phyloP scores from a whole-genome alignment of 1,140 invertebrate genomes.

The Dufourea novaeangliae region DNA sequence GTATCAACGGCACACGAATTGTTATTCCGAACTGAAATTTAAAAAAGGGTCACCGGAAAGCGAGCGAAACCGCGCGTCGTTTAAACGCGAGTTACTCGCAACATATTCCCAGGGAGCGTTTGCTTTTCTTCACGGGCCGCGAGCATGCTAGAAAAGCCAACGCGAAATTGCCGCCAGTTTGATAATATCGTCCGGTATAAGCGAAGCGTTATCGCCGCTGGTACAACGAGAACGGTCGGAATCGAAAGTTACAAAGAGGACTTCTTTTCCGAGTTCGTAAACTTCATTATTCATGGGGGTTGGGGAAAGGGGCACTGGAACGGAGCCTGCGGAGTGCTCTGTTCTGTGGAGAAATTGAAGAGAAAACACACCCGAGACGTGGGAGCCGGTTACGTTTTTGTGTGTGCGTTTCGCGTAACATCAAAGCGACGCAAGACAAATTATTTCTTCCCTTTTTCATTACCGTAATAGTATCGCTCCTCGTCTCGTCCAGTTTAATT shows the following conservation, averaged over 20 bases:
- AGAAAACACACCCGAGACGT: conserved; percentile 31
- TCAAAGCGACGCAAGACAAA: background rate
- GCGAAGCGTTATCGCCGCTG: conserved; percentile 14
- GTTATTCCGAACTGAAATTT: background rate
- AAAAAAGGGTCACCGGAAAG: background rate
- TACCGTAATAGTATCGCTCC: background rate
- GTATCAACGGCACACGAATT: background rate
- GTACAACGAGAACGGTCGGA: conserved; percentile 33
- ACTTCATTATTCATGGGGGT: conserved; percentile 63
- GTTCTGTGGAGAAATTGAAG: conserved; percentile 24
- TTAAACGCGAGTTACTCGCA: background rate
- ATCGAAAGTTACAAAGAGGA: conserved; percentile 52
- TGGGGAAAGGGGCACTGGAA: background rate
- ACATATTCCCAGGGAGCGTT: background rate
- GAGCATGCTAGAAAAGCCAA: conserved; percentile 2
- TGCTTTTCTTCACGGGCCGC: background rate
- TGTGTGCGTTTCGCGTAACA: background rate
- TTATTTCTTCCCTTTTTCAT: conserved; percentile 24
- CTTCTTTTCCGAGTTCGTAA: conserved; percentile 52
- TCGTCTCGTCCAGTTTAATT: background rate
- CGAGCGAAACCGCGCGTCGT: background rate
- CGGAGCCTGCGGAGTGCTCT: no score
- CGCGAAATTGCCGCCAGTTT: background rate
- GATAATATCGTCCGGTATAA: conserved; percentile 6
- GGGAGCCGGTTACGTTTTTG: conserved; percentile 8